A percentile compares a stretch with the other conserved stretches of the same genome.
These are phyloP conservation scores for Bombus fervidus DNA, from an alignment of 1,140 invertebrate species.

Conservation along the genomic window DNA sequence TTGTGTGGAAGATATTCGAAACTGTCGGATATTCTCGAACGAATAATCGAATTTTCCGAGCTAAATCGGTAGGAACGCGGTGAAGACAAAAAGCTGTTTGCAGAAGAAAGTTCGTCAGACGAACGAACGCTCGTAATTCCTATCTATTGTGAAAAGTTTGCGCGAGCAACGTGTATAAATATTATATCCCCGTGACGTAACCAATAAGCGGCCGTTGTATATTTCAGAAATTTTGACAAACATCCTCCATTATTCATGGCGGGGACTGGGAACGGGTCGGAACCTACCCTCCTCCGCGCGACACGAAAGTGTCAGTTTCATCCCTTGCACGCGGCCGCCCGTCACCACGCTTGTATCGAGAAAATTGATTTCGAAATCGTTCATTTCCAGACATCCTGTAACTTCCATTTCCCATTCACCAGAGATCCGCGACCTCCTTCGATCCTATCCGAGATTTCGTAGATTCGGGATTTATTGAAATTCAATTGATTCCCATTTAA, in stretches of 20 bases:
- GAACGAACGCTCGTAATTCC: conserved; percentile 17
- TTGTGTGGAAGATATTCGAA: too few relatives aligned
- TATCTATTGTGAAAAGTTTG: not conserved
- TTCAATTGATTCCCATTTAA: conserved; percentile 33
- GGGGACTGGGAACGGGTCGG: conserved; percentile 65
- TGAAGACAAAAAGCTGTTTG: not conserved
- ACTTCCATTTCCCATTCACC: conserved; percentile 49
- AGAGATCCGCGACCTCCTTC: not conserved
- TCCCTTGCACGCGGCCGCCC: conserved; percentile 50
- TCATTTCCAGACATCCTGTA: conserved; percentile 60
- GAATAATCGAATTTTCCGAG: not conserved
- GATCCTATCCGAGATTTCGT: not conserved
- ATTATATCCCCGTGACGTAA: conserved; percentile 40
- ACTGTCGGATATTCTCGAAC: not conserved
- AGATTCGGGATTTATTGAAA: not conserved
- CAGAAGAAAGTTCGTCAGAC: not conserved
- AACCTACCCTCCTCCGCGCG: conserved; percentile 64
- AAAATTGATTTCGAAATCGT: conserved; percentile 71
- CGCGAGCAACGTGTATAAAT: conserved; percentile 19
- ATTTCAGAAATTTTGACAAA: conserved; percentile 74
- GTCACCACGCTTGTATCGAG: conserved; percentile 56
- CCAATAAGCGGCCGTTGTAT: conserved; percentile 59
- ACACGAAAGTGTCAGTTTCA: conserved; percentile 70
- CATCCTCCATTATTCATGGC: conserved; percentile 79
- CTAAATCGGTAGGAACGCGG: not conserved